phyloP scores from a whole-genome alignment of 2,888 invertebrate genomes.

The Drosophila ustulata region DNA sequence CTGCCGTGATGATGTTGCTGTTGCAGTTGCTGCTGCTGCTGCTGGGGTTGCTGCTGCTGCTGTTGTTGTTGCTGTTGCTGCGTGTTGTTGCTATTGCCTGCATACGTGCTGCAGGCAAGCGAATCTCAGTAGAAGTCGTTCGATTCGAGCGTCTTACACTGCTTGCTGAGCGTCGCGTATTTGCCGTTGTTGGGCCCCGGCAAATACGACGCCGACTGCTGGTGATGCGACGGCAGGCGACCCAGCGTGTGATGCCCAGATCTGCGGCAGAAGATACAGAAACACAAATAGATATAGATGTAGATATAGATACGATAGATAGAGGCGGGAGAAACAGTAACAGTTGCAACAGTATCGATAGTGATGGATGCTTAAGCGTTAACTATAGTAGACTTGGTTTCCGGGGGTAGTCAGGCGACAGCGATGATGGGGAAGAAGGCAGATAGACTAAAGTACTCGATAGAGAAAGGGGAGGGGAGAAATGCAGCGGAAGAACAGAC shows the following conservation, averaged over 20 bases:
- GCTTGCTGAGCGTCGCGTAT: slow-evolving; percentile 97
- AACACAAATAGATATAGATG: no score
- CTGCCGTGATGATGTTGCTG: slow-evolving; percentile 27
- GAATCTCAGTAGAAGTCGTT: slow-evolving; percentile 97
- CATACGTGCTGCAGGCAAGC: slow-evolving; percentile 86
- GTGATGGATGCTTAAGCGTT: slow-evolving; percentile 20
- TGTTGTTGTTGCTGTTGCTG: slow-evolving; percentile 62
- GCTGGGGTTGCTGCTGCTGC: slow-evolving; percentile 30
- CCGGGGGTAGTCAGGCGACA: slow-evolving; percentile 36
- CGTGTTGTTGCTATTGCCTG: slow-evolving; percentile 84
- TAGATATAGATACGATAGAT: slow-evolving; percentile 15
- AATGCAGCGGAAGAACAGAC: background rate
- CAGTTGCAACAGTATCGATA: slow-evolving; percentile 28
- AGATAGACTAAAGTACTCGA: background rate
- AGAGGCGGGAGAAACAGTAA: background rate
- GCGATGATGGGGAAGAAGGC: no score
- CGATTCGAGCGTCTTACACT: slow-evolving; percentile 97
- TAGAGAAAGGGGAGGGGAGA: no score
- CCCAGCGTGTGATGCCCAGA: slow-evolving; percentile 88
- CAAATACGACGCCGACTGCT: slow-evolving; percentile 85
- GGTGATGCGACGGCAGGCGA: slow-evolving; percentile 87
- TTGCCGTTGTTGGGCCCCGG: slow-evolving; percentile 91
- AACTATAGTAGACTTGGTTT: slow-evolving; percentile 10
- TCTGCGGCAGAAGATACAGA: slow-evolving; percentile 49
- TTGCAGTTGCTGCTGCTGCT: slow-evolving; percentile 34